A percentile compares a stretch with the other conserved stretches of the same genome.
phyloP scores from a whole-genome alignment of 2,113 vertebrate genomes.

The Paedocypris sp. region DNA sequence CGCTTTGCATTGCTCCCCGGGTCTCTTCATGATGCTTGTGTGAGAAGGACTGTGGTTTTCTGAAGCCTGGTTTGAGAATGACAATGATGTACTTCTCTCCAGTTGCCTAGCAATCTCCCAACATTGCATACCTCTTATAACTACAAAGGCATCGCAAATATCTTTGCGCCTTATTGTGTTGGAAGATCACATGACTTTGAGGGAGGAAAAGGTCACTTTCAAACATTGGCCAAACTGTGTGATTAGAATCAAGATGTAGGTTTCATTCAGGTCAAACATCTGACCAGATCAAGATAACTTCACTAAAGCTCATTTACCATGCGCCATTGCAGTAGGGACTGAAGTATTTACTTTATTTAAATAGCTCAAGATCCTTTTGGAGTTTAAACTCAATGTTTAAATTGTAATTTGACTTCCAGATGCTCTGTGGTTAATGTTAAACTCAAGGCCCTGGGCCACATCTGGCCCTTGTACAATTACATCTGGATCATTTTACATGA shows the following conservation, averaged over 20 bases:
- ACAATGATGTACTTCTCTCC: conserved; percentile 1
- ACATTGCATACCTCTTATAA: background rate
- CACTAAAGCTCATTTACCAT: too few species aligned
- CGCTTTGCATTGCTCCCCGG: background rate
- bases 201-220: conserved; percentile 12
- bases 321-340: too few species aligned
- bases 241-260: conserved; percentile 18
- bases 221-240: conserved; percentile 13
- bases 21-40: background rate
- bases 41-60: background rate
- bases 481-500: too few species aligned
- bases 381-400: background rate
- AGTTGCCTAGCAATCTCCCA: conserved; percentile 10
- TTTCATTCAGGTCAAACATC: background rate
- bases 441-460: too few species aligned
- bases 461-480: too few species aligned
- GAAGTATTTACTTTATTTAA: background rate
- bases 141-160: conserved; percentile 17
- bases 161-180: conserved; percentile 1
- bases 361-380: background rate
- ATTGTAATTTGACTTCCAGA: background rate
- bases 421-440: background rate
- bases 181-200: background rate
- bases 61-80: background rate
- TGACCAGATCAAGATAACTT: background rate